Evolutionary conservation across 1,140 invertebrate species (phyloP).

Genomic region (Caerostris extrusa): DNA sequence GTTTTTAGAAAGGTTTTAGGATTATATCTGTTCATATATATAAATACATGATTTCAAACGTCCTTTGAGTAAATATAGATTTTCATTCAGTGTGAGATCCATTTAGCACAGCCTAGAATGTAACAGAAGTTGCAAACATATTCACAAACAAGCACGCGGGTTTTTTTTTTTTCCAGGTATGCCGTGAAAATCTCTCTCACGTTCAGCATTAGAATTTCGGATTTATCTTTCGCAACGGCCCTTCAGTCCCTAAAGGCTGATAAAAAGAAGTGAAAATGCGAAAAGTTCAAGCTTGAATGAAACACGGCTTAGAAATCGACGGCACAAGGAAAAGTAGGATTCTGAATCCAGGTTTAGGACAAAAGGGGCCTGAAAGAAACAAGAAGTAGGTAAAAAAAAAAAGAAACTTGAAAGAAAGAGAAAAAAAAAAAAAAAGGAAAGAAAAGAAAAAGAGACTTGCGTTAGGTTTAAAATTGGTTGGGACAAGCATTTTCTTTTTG

Average conservation of each 20-base stretch:
- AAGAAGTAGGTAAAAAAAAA: neutral
- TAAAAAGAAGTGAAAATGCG: neutral
- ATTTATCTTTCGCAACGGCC: conserved; percentile 13
- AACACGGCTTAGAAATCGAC: conserved; percentile 49
- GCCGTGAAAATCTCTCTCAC: neutral
- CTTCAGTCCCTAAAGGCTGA: neutral
- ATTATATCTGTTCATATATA: too few species aligned
- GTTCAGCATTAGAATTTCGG: conserved; percentile 1
- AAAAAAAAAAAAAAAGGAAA: neutral
- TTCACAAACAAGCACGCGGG: neutral
- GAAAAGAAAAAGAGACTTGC: conserved; percentile 10
- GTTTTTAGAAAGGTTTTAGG: too few species aligned
- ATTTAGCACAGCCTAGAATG: too few species aligned
- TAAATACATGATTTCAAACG: too few species aligned
- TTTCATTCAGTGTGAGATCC: too few species aligned
- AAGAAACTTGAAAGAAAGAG: neutral
- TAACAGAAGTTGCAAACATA: neutral
- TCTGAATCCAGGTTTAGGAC: neutral
- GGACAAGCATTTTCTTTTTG: conserved; percentile 31
- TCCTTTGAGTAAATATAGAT: too few species aligned
- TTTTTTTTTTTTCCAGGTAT: neutral
- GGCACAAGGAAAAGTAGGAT: conserved; percentile 18
- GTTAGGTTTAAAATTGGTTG: conserved; percentile 43
- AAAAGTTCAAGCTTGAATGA: conserved; percentile 16
- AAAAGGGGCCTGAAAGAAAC: neutral